Percentiles rank a stretch among this genome's conserved stretches.
Evolutionary conservation across 1,140 invertebrate genomes (phyloP).

Genomic region (Dermatophagoides farinae): DNA sequence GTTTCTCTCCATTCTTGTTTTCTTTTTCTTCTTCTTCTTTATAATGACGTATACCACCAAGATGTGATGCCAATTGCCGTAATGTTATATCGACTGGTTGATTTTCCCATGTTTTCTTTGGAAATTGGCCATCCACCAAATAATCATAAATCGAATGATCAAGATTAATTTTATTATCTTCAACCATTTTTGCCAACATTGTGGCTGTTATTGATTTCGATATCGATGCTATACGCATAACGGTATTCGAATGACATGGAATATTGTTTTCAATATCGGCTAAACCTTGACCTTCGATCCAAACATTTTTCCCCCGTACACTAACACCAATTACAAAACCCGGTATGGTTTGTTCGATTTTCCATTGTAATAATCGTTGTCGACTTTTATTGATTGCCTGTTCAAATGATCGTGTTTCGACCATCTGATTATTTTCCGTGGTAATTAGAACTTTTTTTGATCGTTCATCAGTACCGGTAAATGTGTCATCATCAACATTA

Average conservation of each 20-base stretch:
- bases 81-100: constrained; percentile 32
- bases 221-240: constrained; percentile 43
- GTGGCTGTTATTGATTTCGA: constrained; percentile 38
- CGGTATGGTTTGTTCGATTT: constrained; percentile 22
- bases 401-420: not conserved
- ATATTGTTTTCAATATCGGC: constrained; percentile 37
- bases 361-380: not conserved
- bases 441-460: too few species aligned
- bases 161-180: constrained; percentile 35
- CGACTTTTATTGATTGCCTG: not conserved
- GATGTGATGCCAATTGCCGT: constrained; percentile 32
- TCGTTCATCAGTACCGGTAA: too few species aligned
- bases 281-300: constrained; percentile 34
- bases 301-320: constrained; percentile 33
- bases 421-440: too few species aligned
- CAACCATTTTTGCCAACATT: constrained; percentile 33
- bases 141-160: constrained; percentile 37
- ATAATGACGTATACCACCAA: constrained; percentile 37
- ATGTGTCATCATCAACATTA: too few species aligned
- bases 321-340: constrained; percentile 34
- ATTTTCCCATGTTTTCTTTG: constrained; percentile 30
- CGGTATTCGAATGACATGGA: constrained; percentile 29
- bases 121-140: constrained; percentile 29
- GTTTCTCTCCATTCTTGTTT: not conserved
- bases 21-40: not conserved